These are phyloP conservation scores for Zelleria hepariella DNA, from an alignment of 2,888 invertebrate genomes.

Conservation along the genomic window DNA sequence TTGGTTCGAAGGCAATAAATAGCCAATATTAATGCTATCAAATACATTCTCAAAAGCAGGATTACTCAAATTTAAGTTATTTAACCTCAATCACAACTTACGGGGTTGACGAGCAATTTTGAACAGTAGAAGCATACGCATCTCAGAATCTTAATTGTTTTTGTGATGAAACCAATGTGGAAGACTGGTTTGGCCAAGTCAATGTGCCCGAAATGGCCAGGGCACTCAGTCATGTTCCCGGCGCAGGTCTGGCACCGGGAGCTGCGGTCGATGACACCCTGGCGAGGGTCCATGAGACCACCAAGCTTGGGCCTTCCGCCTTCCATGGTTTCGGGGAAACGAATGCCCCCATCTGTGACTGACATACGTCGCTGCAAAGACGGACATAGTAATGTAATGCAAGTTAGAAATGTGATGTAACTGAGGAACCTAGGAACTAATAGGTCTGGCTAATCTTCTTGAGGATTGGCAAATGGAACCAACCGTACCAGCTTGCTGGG, in stretches of 20 bases:
- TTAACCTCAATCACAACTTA: slow-evolving; percentile 64
- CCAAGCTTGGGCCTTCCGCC: slow-evolving; percentile 98
- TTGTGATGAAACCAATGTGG: slow-evolving; percentile 97
- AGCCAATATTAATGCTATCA: no score
- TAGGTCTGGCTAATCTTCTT: no score
- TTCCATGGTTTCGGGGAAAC: slow-evolving; percentile 98
- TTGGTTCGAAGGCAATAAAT: no score
- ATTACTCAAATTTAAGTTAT: neutral
- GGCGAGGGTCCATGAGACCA: slow-evolving; percentile 99
- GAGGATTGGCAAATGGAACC: no score
- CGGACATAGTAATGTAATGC: neutral
- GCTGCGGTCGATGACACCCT: slow-evolving; percentile 96
- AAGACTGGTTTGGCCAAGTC: slow-evolving; percentile 99
- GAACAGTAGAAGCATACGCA: slow-evolving; percentile 99
- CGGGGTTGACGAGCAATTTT: slow-evolving; percentile 94
- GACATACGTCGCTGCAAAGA: slow-evolving; percentile 93
- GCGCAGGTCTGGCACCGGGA: slow-evolving; percentile 97
- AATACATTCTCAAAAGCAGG: no score
- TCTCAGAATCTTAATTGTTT: slow-evolving; percentile 96
- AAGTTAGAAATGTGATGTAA: neutral
- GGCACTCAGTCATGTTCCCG: slow-evolving; percentile 98
- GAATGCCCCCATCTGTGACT: slow-evolving; percentile 96
- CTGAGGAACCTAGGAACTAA: neutral
- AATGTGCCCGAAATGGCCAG: slow-evolving; percentile 99
- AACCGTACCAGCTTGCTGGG: no score